Evolutionary conservation across 2,888 invertebrate genomes (phyloP).

Genomic region (Andrena hattorfiana): DNA sequence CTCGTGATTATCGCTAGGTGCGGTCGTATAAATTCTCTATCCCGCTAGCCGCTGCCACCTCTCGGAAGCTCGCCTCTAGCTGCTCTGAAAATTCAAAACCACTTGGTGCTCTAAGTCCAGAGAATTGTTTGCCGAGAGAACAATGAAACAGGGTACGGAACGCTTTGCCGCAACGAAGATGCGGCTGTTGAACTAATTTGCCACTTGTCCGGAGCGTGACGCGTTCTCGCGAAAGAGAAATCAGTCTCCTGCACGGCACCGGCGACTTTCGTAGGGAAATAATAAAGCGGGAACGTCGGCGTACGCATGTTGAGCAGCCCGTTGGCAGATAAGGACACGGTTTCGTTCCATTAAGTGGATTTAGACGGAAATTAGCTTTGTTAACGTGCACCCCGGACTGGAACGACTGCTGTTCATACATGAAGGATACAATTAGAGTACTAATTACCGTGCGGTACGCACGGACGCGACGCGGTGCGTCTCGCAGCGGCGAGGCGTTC

Average conservation of each 20-base stretch:
- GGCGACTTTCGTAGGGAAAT: conserved; percentile 40
- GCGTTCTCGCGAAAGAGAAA: conserved; percentile 47
- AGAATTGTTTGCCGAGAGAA: neutral
- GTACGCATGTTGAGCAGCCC: conserved; percentile 41
- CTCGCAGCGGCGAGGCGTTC: conserved; percentile 30
- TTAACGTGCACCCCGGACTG: conserved; percentile 62
- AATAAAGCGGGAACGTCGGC: conserved; percentile 30
- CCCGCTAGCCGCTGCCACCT: too few species aligned
- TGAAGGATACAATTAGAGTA: conserved; percentile 66
- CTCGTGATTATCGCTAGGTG: too few species aligned
- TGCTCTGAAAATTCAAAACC: too few species aligned
- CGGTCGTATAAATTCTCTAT: too few species aligned
- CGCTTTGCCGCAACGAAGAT: conserved; percentile 20
- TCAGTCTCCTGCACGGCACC: conserved; percentile 28
- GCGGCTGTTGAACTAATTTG: conserved; percentile 36
- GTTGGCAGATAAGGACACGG: conserved; percentile 58
- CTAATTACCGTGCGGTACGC: conserved; percentile 61
- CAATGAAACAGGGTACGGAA: neutral
- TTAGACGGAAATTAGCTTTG: conserved; percentile 69
- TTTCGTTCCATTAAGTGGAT: conserved; percentile 62
- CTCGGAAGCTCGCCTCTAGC: too few species aligned
- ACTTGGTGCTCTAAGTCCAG: too few species aligned
- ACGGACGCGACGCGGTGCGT: conserved; percentile 44
- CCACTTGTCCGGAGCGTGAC: conserved; percentile 27
- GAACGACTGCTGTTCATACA: conserved; percentile 66